Conservation (phyloP, 2,113 vertebrate species). For the Ctenodactylus gundi region DNA sequence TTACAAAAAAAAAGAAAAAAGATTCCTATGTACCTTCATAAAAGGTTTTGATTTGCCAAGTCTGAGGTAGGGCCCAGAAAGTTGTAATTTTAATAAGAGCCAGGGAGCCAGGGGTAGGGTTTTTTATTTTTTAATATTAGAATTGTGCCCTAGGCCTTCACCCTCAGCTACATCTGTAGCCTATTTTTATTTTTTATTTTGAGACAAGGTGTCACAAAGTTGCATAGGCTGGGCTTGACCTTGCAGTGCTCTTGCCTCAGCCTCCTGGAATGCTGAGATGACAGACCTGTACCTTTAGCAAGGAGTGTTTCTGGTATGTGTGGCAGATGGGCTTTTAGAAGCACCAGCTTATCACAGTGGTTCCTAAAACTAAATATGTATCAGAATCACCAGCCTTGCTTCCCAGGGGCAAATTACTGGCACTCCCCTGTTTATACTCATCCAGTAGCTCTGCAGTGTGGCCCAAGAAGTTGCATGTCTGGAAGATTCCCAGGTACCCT, state of each 20-base stretch:
- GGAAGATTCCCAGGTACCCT: not conserved
- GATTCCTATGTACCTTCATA: not conserved
- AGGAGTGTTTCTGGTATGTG: not conserved
- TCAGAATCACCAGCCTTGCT: not conserved
- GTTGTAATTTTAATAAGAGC: not conserved
- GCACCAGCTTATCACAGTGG: not conserved
- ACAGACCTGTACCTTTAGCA: too few species aligned
- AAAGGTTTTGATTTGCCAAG: not conserved
- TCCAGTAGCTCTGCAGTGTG: not conserved
- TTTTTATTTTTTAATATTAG: too few species aligned
- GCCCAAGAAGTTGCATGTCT: not conserved
- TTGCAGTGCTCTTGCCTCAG: too few species aligned
- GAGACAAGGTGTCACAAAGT: too few species aligned
- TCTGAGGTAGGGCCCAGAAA: not conserved
- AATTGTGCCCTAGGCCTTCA: too few species aligned
- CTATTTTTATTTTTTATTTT: too few species aligned
- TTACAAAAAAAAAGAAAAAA: not conserved
- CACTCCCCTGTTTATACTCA: too few species aligned
- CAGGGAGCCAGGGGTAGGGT: too few species aligned
- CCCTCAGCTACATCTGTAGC: too few species aligned
- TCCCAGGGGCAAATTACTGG: not conserved
- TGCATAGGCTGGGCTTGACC: too few species aligned
- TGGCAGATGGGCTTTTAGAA: not conserved
- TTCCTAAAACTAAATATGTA: not conserved
- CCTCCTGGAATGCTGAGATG: too few species aligned